phyloP scores from a whole-genome alignment of 2,888 invertebrate genomes.

The Leptinotarsa haldemani region DNA sequence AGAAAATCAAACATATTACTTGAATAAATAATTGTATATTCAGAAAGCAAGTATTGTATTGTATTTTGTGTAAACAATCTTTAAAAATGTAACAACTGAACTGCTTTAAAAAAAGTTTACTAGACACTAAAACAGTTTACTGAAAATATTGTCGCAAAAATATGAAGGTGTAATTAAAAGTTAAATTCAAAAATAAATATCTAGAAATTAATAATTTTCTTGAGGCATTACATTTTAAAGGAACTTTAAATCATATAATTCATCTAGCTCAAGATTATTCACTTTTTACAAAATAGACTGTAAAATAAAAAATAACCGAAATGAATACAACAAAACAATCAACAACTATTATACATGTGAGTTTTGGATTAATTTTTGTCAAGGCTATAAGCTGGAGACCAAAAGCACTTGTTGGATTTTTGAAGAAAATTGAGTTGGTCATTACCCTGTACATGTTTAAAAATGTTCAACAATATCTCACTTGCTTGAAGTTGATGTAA shows the following conservation, averaged over 20 bases:
- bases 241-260: conserved; percentile 34
- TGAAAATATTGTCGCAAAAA: conserved; percentile 40
- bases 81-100: conserved; percentile 54
- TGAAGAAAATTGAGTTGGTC: conserved; percentile 36
- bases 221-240: conserved; percentile 10
- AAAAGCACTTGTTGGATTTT: conserved; percentile 25
- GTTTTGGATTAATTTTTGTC: conserved; percentile 37
- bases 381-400: conserved; percentile 32
- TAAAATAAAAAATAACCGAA: conserved; percentile 48
- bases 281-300: conserved; percentile 36
- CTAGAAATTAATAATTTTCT: conserved; percentile 3
- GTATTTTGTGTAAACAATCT: conserved; percentile 51
- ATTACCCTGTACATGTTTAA: conserved; percentile 32
- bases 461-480: conserved; percentile 21
- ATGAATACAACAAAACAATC: conserved; percentile 50
- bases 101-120: conserved; percentile 45
- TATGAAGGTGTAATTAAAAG: conserved; percentile 20
- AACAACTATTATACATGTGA: conserved; percentile 53
- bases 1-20: conserved; percentile 14
- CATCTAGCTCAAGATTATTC: conserved; percentile 28
- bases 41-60: conserved; percentile 50
- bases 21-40: conserved; percentile 45
- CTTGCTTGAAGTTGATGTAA: not conserved
- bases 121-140: conserved; percentile 42
- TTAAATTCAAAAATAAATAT: conserved; percentile 18